Base-by-base conservation (phyloP, 64 coral and sea anemone genomes). In the Montipora capricornis region DNA sequence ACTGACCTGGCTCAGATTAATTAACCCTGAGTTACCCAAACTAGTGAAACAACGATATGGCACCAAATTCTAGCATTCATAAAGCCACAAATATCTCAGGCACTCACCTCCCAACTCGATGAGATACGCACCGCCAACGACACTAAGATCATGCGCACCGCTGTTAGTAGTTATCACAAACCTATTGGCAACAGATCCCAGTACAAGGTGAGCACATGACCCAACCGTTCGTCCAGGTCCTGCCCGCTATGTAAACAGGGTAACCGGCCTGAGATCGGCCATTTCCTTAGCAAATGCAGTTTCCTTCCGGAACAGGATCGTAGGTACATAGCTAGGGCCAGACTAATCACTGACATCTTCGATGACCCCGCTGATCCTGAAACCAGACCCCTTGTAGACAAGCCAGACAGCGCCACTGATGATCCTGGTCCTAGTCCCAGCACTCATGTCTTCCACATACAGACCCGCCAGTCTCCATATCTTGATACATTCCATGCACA, bases 221-320 rank as follows among this genome's bases (percentile, higher is more conserved):
- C 48, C 4, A 47, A 9, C 60, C 59, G 44, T 57, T 62, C 17
- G 13, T 5, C 44, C 4, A 93, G 57, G 45, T 78, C 75, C 20
- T 79, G 82, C 8, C 37, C 1, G 1, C 37, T 37, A 37, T 37
- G 37, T 37, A 70, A 19, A 50, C 70, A 68, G 4, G 57, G 5
- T 24, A 44, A 7, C 14, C 82, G 79, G 47, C 49, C 13, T 93
- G 12, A 88, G 37, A 37, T 37, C 37, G 37, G 37, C 37, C 37
- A 37, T 37, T 37, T 37, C 37, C 37, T 37, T 37, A 2, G 83
- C 8, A 44, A 77, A 48, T 93, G 75, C 47, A 80, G 17, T 44
- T 90, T 90, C 20, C 93, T 77, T 6, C 87, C 79, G 84, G 87
- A 94, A 17, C 75, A 47, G 1, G 92, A 94, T 15, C 84, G 46